A percentile compares a stretch with the other conserved stretches of the same genome.
Evolutionary conservation across 1,140 invertebrate genomes (phyloP).

Genomic region (Idris sp.): DNA sequence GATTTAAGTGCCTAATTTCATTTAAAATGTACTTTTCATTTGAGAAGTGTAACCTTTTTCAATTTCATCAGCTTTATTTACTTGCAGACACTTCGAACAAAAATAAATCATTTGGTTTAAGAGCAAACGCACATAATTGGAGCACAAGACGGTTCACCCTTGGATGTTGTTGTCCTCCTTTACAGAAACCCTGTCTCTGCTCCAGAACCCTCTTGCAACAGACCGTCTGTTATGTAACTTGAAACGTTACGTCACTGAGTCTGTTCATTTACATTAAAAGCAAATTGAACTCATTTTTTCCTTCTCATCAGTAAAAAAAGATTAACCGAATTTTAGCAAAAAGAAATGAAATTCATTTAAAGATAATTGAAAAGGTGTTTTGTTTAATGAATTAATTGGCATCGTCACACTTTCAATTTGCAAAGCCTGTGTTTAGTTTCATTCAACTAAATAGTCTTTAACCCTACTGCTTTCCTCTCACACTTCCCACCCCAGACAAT

Average conservation of each 20-base stretch:
- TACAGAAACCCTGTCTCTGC: constrained; percentile 39
- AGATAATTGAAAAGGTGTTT: too few species aligned
- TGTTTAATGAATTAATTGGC: too few species aligned
- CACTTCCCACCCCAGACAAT: constrained; percentile 56
- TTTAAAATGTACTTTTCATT: too few species aligned
- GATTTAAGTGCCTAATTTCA: too few species aligned
- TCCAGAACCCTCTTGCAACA: constrained; percentile 12
- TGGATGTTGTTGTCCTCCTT: constrained; percentile 63
- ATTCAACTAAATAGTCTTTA: constrained; percentile 47
- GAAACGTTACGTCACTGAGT: constrained; percentile 15
- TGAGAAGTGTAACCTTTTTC: too few species aligned
- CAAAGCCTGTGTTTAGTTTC: constrained; percentile 25
- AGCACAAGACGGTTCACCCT: constrained; percentile 44
- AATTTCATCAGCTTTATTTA: too few species aligned
- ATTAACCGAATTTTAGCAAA: too few species aligned
- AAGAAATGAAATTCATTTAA: too few species aligned
- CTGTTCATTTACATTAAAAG: constrained; percentile 12
- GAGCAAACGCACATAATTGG: constrained; percentile 6
- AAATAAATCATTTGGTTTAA: too few species aligned
- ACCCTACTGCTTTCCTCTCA: constrained; percentile 36
- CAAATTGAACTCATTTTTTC: too few species aligned
- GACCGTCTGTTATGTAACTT: constrained; percentile 55
- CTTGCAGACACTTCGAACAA: too few species aligned
- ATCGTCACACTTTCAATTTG: constrained; percentile 14
- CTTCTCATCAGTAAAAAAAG: too few species aligned